These are phyloP conservation scores for Lingula anatina DNA, from an alignment of 2,888 invertebrate genomes.

Conservation along the genomic window DNA sequence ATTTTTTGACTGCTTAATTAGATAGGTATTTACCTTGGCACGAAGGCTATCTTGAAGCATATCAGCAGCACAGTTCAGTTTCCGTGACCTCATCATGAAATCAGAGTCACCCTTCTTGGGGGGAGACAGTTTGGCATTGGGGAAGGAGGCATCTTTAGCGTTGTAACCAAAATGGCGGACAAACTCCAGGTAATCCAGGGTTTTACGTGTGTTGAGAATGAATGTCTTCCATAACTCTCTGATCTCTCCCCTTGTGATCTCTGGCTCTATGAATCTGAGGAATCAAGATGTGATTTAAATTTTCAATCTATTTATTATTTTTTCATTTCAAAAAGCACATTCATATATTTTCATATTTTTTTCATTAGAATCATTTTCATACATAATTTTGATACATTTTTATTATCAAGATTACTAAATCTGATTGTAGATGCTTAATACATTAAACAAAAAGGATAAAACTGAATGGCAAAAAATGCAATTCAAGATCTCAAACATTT, in stretches of 20 bases:
- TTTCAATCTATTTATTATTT: no score
- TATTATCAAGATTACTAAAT: no score
- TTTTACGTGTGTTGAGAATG: constrained; percentile 47
- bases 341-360: no score
- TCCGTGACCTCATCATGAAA: constrained; percentile 46
- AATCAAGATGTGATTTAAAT: no score
- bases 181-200: constrained; percentile 48
- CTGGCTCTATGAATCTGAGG: constrained; percentile 39
- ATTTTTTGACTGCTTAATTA: no score
- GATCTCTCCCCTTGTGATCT: constrained; percentile 46
- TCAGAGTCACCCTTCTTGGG: constrained; percentile 49
- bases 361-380: no score
- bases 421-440: no score
- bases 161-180: constrained; percentile 50
- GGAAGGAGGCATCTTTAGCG: constrained; percentile 43
- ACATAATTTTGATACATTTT: no score
- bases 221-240: constrained; percentile 49
- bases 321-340: no score
- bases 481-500: no score
- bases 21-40: constrained; percentile 50
- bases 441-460: no score
- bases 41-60: constrained; percentile 48
- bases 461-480: no score
- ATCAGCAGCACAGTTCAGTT: constrained; percentile 48
- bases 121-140: constrained; percentile 49